Evolutionary conservation across 2,888 invertebrate genomes (phyloP).

Genomic region (Ennomos erosarius): DNA sequence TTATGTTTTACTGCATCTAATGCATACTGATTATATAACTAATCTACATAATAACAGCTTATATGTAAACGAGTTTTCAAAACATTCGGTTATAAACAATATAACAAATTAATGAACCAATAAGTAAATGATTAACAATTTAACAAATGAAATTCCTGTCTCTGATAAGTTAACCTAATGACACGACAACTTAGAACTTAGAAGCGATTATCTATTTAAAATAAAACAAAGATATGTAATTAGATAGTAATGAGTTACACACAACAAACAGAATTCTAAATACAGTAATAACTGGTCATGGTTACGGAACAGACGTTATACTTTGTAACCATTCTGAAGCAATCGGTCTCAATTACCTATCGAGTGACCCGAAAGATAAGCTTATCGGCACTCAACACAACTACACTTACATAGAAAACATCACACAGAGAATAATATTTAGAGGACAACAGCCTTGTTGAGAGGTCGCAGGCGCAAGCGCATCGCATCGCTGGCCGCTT

Average conservation of each 20-base stretch:
- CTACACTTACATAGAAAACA: slow-evolving; percentile 15
- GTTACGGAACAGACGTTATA: background rate
- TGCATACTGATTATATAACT: slow-evolving; percentile 30
- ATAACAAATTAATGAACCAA: too few relatives aligned
- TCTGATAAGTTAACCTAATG: too few relatives aligned
- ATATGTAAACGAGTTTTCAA: too few relatives aligned
- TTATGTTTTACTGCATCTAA: slow-evolving; percentile 31
- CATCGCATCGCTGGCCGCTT: slow-evolving; percentile 42
- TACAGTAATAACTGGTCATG: too few relatives aligned
- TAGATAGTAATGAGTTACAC: too few relatives aligned
- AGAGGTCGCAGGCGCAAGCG: slow-evolving; percentile 55
- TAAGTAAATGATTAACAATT: too few relatives aligned
- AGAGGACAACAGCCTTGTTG: slow-evolving; percentile 61
- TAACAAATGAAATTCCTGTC: too few relatives aligned
- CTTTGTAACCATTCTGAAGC: slow-evolving; percentile 28
- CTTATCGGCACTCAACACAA: slow-evolving; percentile 25
- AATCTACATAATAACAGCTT: background rate
- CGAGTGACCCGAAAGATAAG: slow-evolving; percentile 12
- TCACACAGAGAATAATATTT: slow-evolving; percentile 15
- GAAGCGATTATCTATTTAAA: too few relatives aligned
- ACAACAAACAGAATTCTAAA: too few relatives aligned
- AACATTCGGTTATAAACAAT: too few relatives aligned
- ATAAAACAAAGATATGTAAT: too few relatives aligned
- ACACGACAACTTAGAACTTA: too few relatives aligned
- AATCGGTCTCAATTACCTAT: slow-evolving; percentile 27